Base-by-base conservation (phyloP, 2,888 invertebrate genomes). In the Diarsia brunnea region DNA sequence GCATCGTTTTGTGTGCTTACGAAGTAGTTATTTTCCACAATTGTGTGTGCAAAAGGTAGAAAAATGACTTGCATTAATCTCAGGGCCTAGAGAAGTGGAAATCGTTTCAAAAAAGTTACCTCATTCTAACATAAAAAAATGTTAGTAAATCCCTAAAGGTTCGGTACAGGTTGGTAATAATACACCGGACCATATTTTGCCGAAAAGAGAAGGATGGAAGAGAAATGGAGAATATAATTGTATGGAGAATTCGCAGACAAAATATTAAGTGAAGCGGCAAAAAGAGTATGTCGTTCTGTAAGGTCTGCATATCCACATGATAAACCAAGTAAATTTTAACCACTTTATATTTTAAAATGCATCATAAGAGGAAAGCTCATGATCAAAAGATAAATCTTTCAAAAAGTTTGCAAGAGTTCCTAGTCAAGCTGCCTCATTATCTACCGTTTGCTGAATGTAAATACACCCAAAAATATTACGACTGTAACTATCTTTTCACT, bases 391-490 rank as follows among this genome's bases (percentile, higher is more conserved):
- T 63, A 31, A 63, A 0, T 19, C 19, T 31, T 4, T 21, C 12
- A 21, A 21, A 31, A 21, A 27, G 47, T 19, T 31, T 66, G 27
- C 21, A 49, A 4, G 16, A 16, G 4, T 31, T 16, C 27, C 21
- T 4, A 31, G 21, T 21, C 27, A 1, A 31, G 45, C 8, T 45
- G 14, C 45, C 4, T 63, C 45, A 21, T 75, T 47, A 53, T 53
- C 53, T 53, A 21, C 24, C 11, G 24, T 55, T 47, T 47, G 16
- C 19, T 14, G 27, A 55, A 24, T 65, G 12, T 31, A 7, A 47
- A 38, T 64, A 19, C 16, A 47, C 8, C 14, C 21, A n/a, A 24
- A 53, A 75, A 74, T 51, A 75, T 75, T 45, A 53, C 21, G 11
- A 71, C 16, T 45, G 38, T 16, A 55, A 55, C 24, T 16, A 38